These are phyloP conservation scores for Scotopteryx bipunctaria DNA, from an alignment of 2,888 invertebrate genomes.

Conservation along the genomic window DNA sequence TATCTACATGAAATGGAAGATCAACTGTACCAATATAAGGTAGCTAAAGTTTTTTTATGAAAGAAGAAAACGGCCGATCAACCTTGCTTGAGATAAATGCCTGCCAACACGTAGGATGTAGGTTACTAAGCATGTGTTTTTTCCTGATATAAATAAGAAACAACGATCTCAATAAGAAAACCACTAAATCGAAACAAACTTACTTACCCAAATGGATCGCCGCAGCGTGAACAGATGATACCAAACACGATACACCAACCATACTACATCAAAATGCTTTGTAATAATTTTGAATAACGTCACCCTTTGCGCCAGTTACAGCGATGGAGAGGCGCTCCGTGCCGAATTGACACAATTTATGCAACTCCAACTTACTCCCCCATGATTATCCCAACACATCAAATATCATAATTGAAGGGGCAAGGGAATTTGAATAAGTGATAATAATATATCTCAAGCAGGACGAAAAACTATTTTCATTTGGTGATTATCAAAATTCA, in stretches of 20 bases:
- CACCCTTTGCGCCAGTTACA: slow-evolving; percentile 32
- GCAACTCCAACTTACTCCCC: slow-evolving; percentile 61
- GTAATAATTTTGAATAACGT: slow-evolving; percentile 39
- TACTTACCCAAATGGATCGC: slow-evolving; percentile 10
- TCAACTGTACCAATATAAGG: background rate
- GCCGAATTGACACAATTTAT: slow-evolving; percentile 81
- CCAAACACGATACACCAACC: slow-evolving; percentile 7
- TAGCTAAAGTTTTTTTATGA: no score
- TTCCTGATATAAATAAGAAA: no score
- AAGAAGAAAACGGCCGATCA: no score
- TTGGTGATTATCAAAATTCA: slow-evolving; percentile 5
- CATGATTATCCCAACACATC: slow-evolving; percentile 61
- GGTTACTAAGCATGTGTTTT: no score
- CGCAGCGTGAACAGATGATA: slow-evolving; percentile 12
- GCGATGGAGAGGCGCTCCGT: slow-evolving; percentile 47
- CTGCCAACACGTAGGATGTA: no score
- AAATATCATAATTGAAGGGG: slow-evolving; percentile 73
- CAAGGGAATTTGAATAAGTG: slow-evolving; percentile 34
- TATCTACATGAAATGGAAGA: background rate
- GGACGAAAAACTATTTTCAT: slow-evolving; percentile 10
- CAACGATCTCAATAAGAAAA: background rate
- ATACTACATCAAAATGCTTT: slow-evolving; percentile 34
- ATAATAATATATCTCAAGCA: slow-evolving; percentile 13
- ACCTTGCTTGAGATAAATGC: no score
- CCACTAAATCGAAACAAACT: background rate